These are phyloP conservation scores for Palythoa caribaeorum DNA, from an alignment of 92 coral and sea anemone genomes.

Conservation along the genomic window DNA sequence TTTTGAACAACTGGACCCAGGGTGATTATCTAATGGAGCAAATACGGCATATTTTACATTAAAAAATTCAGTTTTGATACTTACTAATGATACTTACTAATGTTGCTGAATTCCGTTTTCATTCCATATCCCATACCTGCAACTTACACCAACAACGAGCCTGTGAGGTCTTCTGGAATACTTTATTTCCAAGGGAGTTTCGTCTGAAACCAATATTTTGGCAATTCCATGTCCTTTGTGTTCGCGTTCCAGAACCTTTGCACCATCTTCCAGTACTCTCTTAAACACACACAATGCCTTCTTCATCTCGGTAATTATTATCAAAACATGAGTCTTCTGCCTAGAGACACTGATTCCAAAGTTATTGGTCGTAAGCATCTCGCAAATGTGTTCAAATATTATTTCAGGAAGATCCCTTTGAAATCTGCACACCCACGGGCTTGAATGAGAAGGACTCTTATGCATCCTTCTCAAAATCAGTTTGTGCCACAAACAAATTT, in stretches of 20 bases:
- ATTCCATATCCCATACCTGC: constrained; percentile 36
- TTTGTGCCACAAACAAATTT: constrained; percentile 16
- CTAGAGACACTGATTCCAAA: constrained; percentile 26
- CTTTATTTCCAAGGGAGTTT: constrained; percentile 15
- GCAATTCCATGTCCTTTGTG: constrained; percentile 18
- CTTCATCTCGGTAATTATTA: constrained; percentile 12
- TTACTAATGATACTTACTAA: constrained; percentile 28
- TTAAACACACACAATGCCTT: constrained; percentile 24
- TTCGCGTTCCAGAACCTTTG: background rate
- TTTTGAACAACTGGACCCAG: background rate
- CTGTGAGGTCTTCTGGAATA: constrained; percentile 35
- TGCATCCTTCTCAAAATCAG: constrained; percentile 31
- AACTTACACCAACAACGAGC: constrained; percentile 20
- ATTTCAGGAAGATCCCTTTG: constrained; percentile 34
- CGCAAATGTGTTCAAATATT: constrained; percentile 38
- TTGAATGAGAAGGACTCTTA: constrained; percentile 25
- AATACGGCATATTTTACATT: constrained; percentile 1
- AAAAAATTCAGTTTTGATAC: background rate
- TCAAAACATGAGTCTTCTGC: background rate
- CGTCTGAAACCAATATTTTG: background rate
- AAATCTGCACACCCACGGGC: constrained; percentile 33
- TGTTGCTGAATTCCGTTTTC: constrained; percentile 36
- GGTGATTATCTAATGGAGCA: background rate
- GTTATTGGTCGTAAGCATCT: constrained; percentile 34
- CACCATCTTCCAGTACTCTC: constrained; percentile 24